These are phyloP conservation scores for Darevskia mixta DNA, from an alignment of 2,797 vertebrate species.

Conservation along the genomic window DNA sequence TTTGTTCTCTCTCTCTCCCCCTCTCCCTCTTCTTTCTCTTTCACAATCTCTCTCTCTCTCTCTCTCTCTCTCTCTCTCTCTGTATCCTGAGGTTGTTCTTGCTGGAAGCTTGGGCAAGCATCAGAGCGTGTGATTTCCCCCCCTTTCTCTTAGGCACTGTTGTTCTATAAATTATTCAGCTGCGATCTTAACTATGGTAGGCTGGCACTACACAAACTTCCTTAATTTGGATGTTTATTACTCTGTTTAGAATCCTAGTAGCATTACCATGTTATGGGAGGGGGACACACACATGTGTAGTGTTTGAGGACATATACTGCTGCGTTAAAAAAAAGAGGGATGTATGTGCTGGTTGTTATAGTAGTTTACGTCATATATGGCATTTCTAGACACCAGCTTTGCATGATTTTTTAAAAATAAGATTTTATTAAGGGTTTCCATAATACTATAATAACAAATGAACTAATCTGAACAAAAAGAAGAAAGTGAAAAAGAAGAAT, in stretches of 20 bases:
- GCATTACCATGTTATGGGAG: not conserved
- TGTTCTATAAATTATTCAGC: slow-evolving; percentile 39
- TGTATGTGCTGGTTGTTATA: not conserved
- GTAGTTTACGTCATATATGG: not conserved
- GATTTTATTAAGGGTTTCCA: too few species aligned
- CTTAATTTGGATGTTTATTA: slow-evolving; percentile 49
- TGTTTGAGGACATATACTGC: not conserved
- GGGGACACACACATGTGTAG: not conserved
- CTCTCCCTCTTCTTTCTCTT: not conserved
- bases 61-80: not conserved
- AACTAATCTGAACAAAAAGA: too few species aligned
- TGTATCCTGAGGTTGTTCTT: slow-evolving; percentile 60
- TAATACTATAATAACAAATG: too few species aligned
- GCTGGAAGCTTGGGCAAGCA: slow-evolving; percentile 48
- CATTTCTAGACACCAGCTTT: not conserved
- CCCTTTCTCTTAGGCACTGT: slow-evolving; percentile 28
- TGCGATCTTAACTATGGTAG: slow-evolving; percentile 27
- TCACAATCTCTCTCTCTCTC: slow-evolving; percentile 54
- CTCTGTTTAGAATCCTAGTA: slow-evolving; percentile 30
- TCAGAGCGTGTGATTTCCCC: slow-evolving; percentile 2
- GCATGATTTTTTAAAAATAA: not conserved
- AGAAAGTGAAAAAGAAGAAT: too few species aligned
- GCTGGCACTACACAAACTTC: slow-evolving; percentile 33
- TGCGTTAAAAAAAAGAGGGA: not conserved
- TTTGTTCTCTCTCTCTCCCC: slow-evolving; percentile 67